Base-by-base conservation (phyloP, 2,797 vertebrate species). In the Myoxocephalus aenaeus region DNA sequence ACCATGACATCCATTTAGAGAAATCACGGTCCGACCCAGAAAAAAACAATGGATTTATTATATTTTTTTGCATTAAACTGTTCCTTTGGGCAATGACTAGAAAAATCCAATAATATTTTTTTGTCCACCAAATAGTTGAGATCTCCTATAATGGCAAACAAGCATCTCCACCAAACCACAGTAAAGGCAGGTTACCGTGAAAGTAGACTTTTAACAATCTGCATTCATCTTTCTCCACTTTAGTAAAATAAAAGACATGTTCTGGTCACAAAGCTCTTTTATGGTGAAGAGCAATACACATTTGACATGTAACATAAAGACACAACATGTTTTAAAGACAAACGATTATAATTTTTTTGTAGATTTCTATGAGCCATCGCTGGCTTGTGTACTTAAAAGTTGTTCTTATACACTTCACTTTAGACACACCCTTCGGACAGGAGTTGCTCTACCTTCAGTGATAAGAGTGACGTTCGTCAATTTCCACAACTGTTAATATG, bases 1-100 rank as follows among this genome's bases (percentile, higher is more conserved):
- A 66, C 76, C 71, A n/a, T 34, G 65, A 67, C 82, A 80, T 62
- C 62, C 66, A 70, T 44, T 67, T 69, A 63, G 27, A 7, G 50
- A 75, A 63, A 72, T 68, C 53, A 70, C 36, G 2, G 57, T 46
- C 9, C 5, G 3, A 67, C 8, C 7, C 72, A 70, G 46, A 75
- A 61, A 53, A 29, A 38, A 62, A 29, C 68, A 4, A 66, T 25
- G 18, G 8, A 22, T 8, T 27, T 25, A 40, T 40, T 12, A 7
- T 56, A 17, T 22, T 1, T 20, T 50, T 27, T 66, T 10, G 27
- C 38, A 4, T 57, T 0, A 51, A 15, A 34, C n/a, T 29, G 29
- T 29, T 48, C n/a, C 46, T 46, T 51, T 61, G 11, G 61, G 66
- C n/a, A 59, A 14, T 22, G 38, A 42, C 15, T 56, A 48, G 7